Evolutionary conservation across 2,888 invertebrate genomes (phyloP).

Genomic region (Lycocerus yunnanus): DNA sequence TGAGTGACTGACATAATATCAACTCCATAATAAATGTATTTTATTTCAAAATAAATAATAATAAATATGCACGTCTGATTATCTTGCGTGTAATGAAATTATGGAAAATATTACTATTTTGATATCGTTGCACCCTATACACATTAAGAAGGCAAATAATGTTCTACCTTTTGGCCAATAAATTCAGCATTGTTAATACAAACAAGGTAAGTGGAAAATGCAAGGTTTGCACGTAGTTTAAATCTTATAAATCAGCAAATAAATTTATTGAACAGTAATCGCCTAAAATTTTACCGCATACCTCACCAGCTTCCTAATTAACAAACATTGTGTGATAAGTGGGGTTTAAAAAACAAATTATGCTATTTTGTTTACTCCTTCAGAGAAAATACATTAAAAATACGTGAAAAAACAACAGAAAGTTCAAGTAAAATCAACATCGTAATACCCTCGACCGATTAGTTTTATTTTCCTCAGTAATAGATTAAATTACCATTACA

Average conservation of each 20-base stretch:
- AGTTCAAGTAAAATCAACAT: background rate
- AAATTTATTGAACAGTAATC: background rate
- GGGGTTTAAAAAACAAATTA: background rate
- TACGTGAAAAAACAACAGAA: background rate
- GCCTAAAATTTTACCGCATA: background rate
- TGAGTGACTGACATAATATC: no score
- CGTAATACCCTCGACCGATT: no score
- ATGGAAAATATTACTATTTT: no score
- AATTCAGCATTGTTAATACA: background rate
- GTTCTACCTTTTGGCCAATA: background rate
- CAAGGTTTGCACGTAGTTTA: background rate
- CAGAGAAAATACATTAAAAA: background rate
- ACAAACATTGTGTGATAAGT: background rate
- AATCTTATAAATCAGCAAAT: background rate
- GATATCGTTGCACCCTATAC: background rate
- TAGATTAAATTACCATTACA: background rate
- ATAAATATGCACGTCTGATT: no score
- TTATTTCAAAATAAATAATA: no score
- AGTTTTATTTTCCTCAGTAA: background rate
- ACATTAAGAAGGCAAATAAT: background rate
- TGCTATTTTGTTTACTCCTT: background rate
- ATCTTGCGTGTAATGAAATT: no score
- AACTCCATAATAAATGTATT: no score
- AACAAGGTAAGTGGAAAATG: background rate
- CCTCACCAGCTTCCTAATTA: background rate